Conservation (phyloP, 53 echinoderm and acorn worm genomes). For the Actinopyga echinites region DNA sequence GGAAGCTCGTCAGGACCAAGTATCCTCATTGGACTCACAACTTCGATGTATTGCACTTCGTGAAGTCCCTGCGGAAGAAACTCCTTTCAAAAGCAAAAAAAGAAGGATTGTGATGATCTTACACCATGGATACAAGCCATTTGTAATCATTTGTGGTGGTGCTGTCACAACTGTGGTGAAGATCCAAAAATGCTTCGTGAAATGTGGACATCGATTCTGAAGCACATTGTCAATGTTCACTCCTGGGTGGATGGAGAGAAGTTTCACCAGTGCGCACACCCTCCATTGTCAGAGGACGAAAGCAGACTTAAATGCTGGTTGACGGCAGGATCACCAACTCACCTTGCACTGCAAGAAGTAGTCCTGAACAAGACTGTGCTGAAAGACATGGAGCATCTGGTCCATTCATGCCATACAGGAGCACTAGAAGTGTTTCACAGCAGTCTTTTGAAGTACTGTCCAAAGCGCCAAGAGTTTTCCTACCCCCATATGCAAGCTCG, state of each 20-base stretch:
- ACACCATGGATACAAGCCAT: conserved; percentile 13
- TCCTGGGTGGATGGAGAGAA: conserved; percentile 13
- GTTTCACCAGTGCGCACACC: conserved; percentile 38
- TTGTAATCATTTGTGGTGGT: conserved; percentile 47
- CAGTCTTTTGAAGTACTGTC: conserved; percentile 48
- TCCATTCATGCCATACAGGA: conserved; percentile 58
- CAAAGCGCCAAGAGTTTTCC: conserved; percentile 50
- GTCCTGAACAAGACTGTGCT: conserved; percentile 39
- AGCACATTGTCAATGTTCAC: conserved; percentile 43
- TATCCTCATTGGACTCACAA: conserved; percentile 31
- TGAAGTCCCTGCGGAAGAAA: conserved; percentile 40
- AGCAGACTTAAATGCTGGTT: conserved; percentile 31
- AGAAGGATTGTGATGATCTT: conserved; percentile 22
- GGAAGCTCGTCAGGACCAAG: conserved; percentile 17
- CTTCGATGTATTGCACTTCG: conserved; percentile 57
- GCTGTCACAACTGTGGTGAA: conserved; percentile 8
- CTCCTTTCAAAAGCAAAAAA: conserved; percentile 40
- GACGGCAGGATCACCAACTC: conserved; percentile 24
- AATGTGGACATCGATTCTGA: conserved; percentile 41
- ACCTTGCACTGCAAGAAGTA: conserved; percentile 14
- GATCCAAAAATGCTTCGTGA: conserved; percentile 20
- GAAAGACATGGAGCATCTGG: conserved; percentile 36
- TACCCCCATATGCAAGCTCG: conserved; percentile 37
- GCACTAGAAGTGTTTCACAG: conserved; percentile 55
- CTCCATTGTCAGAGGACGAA: neutral